phyloP scores from a whole-genome alignment of 2,113 vertebrate species.

The Catharus bicknelli region DNA sequence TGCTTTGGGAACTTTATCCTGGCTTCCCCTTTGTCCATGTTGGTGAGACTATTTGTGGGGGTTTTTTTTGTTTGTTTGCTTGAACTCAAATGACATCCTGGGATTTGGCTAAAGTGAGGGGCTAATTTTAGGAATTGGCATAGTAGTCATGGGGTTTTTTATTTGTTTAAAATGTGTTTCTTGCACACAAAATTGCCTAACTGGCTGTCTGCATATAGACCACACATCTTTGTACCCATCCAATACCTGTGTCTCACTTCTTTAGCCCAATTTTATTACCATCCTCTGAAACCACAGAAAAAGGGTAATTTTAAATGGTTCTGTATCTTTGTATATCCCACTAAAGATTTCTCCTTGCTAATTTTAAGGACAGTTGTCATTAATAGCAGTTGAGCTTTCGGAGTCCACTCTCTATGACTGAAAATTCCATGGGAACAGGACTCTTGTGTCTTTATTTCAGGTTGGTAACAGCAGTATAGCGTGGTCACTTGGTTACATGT shows the following conservation, averaged over 20 bases:
- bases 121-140: background rate
- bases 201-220: background rate
- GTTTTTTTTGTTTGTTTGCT: background rate
- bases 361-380: background rate
- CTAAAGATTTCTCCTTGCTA: background rate
- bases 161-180: background rate
- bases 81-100: background rate
- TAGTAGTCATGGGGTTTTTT: background rate
- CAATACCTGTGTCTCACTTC: background rate
- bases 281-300: background rate
- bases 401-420: background rate
- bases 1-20: background rate
- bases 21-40: background rate
- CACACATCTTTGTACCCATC: background rate
- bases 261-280: background rate
- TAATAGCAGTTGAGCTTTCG: background rate
- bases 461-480: conserved; percentile 86
- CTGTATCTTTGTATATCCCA: background rate
- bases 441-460: conserved; percentile 69
- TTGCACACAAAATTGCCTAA: background rate
- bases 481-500: conserved; percentile 96
- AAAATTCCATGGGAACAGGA: background rate
- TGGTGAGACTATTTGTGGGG: background rate
- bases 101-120: background rate
- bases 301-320: background rate